Conservation (phyloP, 2,797 vertebrate species). For the Sylvia borin region DNA sequence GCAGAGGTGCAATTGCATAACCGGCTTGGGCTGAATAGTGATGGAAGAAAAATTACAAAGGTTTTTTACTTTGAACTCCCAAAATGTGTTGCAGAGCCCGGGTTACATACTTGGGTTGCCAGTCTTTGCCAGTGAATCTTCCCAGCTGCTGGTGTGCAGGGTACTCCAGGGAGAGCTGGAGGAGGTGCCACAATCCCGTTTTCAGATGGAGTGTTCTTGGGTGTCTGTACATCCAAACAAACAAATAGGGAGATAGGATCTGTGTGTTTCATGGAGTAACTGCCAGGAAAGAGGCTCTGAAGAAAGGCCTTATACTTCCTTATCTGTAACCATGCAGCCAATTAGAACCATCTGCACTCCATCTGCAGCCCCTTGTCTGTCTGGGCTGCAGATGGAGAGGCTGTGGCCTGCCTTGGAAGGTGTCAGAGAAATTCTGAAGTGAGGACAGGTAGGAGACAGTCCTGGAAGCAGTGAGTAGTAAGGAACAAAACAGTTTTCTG, state of each 20-base stretch:
- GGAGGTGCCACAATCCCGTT: not conserved
- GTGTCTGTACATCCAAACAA: not conserved
- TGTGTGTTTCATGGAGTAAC: not conserved
- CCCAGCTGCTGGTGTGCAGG: not conserved
- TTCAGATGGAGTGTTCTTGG: not conserved
- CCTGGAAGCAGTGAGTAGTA: not conserved
- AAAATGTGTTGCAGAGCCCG: not conserved
- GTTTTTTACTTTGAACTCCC: not conserved
- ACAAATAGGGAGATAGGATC: not conserved
- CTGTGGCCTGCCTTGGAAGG: constrained; percentile 40
- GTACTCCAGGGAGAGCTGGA: not conserved
- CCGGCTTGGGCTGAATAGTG: not conserved
- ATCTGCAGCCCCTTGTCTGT: not conserved
- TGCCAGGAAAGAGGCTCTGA: constrained; percentile 4
- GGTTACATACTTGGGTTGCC: not conserved
- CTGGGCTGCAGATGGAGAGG: constrained; percentile 54
- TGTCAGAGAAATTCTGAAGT: constrained; percentile 6
- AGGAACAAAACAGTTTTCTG: not conserved
- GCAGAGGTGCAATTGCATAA: not conserved
- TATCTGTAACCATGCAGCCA: constrained; percentile 22
- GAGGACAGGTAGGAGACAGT: constrained; percentile 52
- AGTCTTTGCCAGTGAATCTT: not conserved
- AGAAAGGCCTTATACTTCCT: constrained; percentile 5
- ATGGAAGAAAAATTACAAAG: not conserved
- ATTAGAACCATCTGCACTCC: constrained; percentile 42